A percentile compares a stretch with the other conserved stretches of the same genome.
These are phyloP conservation scores for Carollia perspicillata DNA, from an alignment of 2,113 vertebrate species.

Conservation along the genomic window DNA sequence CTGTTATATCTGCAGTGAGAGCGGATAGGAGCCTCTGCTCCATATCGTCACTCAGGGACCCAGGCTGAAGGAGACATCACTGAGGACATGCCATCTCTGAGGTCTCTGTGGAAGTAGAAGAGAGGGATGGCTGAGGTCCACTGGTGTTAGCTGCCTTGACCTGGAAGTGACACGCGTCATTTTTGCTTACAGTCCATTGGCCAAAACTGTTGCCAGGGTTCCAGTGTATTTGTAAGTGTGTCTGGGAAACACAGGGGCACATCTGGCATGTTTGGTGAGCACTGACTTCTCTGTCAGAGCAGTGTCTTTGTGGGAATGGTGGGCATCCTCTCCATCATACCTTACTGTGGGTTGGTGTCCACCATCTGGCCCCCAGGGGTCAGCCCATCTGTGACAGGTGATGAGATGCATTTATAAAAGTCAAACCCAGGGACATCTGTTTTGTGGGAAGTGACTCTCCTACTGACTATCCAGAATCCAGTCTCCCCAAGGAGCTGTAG, in stretches of 20 bases:
- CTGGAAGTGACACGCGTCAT: background rate
- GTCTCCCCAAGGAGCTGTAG: background rate
- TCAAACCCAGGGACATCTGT: background rate
- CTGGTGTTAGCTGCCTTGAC: background rate
- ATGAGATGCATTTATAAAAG: background rate
- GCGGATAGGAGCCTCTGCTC: background rate
- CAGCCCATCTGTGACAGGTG: background rate
- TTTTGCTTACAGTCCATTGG: background rate
- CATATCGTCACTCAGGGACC: background rate
- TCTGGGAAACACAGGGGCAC: background rate
- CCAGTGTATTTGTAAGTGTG: background rate
- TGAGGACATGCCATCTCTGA: background rate
- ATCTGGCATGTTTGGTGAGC: rapidly evolving
- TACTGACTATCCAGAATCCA: background rate
- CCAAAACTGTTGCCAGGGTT: background rate
- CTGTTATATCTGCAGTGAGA: background rate
- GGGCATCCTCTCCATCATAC: background rate
- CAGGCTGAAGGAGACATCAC: background rate
- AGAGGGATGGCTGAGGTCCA: background rate
- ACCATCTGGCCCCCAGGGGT: background rate
- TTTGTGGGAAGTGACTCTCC: background rate
- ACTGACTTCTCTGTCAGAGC: background rate
- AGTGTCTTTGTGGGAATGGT: rapidly evolving
- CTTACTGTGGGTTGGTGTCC: background rate
- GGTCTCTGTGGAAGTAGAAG: background rate